These are phyloP conservation scores for Sebastes reedi DNA, from an alignment of 2,797 vertebrate genomes.

Conservation along the genomic window DNA sequence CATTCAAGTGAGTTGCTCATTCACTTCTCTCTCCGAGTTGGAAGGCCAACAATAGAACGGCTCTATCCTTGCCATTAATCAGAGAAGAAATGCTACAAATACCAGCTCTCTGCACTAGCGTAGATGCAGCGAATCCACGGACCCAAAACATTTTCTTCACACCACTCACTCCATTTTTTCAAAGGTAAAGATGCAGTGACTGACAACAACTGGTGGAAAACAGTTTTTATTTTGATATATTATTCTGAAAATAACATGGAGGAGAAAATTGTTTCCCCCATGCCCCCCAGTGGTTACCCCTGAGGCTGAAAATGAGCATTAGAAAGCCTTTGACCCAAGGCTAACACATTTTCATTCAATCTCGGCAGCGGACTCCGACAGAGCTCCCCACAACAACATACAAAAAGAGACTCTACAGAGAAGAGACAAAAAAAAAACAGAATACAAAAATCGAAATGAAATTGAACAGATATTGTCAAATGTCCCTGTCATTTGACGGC, in stretches of 20 bases:
- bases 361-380: constrained; percentile 2
- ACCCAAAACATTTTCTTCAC: background rate
- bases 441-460: background rate
- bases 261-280: constrained; percentile 29
- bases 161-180: background rate
- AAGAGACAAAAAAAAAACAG: background rate
- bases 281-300: constrained; percentile 12
- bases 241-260: constrained; percentile 45
- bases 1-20: background rate
- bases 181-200: constrained; percentile 16
- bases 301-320: constrained; percentile 50
- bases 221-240: constrained; percentile 7
- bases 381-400: constrained; percentile 13
- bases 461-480: background rate
- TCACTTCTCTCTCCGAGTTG: background rate
- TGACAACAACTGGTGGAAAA: constrained; percentile 12
- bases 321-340: constrained; percentile 51
- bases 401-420: background rate
- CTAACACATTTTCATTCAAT: constrained; percentile 56
- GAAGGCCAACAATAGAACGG: background rate
- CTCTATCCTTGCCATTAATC: background rate
- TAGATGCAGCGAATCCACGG: background rate
- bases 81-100: background rate
- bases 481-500: background rate
- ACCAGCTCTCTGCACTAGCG: background rate